These are phyloP conservation scores for Daktulosphaira vitifoliae DNA, from an alignment of 1,140 invertebrate species.

Conservation along the genomic window DNA sequence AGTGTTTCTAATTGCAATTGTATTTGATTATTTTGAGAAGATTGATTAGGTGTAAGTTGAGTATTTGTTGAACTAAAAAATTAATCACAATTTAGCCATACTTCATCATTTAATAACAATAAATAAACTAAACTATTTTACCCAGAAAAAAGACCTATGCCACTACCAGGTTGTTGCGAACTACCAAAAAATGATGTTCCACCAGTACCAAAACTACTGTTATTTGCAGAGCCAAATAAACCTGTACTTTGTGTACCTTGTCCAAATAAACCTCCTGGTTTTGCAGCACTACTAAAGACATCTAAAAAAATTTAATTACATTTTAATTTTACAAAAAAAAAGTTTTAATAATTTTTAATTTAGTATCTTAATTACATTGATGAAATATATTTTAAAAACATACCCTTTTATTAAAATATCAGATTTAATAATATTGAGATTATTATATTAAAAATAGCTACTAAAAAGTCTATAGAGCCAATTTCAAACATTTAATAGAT, in stretches of 20 bases:
- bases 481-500: too few relatives aligned
- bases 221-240: constrained; percentile 37
- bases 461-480: too few relatives aligned
- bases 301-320: constrained; percentile 1
- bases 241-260: constrained; percentile 41
- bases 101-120: too few relatives aligned
- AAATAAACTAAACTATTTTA: background rate
- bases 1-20: constrained; percentile 46
- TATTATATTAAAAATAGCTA: too few relatives aligned
- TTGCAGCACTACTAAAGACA: constrained; percentile 42
- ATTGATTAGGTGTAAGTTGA: constrained; percentile 4
- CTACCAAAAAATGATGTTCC: constrained; percentile 32
- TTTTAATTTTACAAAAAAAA: too few relatives aligned
- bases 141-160: constrained; percentile 21
- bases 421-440: too few relatives aligned
- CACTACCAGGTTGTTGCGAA: constrained; percentile 3
- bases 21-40: constrained; percentile 50
- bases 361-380: too few relatives aligned
- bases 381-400: too few relatives aligned
- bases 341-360: too few relatives aligned
- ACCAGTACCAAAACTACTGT: constrained; percentile 38
- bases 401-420: too few relatives aligned
- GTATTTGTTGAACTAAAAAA: constrained; percentile 14
- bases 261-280: constrained; percentile 52
- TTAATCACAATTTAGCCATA: background rate